Evolutionary conservation across 2,888 invertebrate species (phyloP), one percentile per base, ranked within the genome.

Genomic region (Drosophila paramelanica): DNA sequence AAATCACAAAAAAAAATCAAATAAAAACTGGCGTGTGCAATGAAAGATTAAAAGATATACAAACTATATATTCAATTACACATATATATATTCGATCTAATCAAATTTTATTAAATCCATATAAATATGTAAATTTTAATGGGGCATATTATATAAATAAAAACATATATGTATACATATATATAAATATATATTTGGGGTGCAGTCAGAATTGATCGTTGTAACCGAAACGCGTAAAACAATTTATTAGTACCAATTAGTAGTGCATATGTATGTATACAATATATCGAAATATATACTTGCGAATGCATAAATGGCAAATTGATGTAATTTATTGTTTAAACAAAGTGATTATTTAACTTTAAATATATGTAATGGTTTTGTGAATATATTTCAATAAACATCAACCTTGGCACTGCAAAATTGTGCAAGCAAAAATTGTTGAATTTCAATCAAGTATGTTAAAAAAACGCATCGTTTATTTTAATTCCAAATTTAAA

Each of bases 321-420:
- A 77, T 79, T 41, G 58, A 71, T 79, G 73, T 76, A 78, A 67
- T 66, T 79, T 64, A 53, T 50, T 71, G 58, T 74, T 74, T 62
- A 67, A 77, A 68, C 71, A 77, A 75, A 77, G 79, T 88, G 79
- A 88, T 77, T 88, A 81, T 67, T 79, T 75, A 58, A 68, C 67
- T 68, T 71, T 70, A 74, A 78, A 62, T 69, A 67, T 55, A 73
- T 81, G 66, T 68, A 78, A 76, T 67, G 78, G 79, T 78, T 68
- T 81, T 84, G 81, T 79, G 84, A 70, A 79, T 73, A 70, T 79
- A 71, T 72, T 78, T 61, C 67, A 87, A 85, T 85, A 88, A 85
- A 79, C 67, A 71, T 67, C 38, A 46, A 74, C 57, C 42, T 58
- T 61, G 52, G 67, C 86, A 70, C 74, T 68, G 66, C 73, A 70